These are phyloP conservation scores for Collichthys lucidus DNA, from an alignment of 2,113 vertebrate species.

Conservation along the genomic window DNA sequence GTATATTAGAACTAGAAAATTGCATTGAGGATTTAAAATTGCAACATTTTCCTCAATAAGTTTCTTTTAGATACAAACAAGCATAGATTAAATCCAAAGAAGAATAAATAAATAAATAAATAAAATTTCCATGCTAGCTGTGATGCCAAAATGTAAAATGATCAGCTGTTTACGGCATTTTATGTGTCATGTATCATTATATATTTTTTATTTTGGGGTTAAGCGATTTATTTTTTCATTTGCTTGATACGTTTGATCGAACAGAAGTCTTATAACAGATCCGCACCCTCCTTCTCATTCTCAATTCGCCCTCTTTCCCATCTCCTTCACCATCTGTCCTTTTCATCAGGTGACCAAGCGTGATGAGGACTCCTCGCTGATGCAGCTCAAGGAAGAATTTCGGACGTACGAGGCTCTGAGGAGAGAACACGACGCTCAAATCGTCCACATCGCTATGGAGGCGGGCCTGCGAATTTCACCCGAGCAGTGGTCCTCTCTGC, in stretches of 20 bases:
- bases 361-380: constrained; percentile 97
- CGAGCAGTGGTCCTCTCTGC: constrained; percentile 97
- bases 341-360: constrained; percentile 93
- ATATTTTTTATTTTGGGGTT: not conserved
- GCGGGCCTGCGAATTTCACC: constrained; percentile 96
- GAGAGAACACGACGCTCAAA: constrained; percentile 95
- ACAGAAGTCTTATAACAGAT: not conserved
- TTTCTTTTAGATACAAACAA: too few species aligned
- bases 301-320: not conserved
- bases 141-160: too few species aligned
- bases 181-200: not conserved
- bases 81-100: not conserved
- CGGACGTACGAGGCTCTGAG: constrained; percentile 94
- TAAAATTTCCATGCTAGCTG: too few species aligned
- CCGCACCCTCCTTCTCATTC: not conserved
- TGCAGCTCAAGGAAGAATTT: constrained; percentile 98
- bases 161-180: not conserved
- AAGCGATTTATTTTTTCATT: not conserved
- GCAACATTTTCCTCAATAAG: too few species aligned
- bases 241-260: not conserved
- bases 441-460: constrained; percentile 98
- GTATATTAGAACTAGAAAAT: too few species aligned
- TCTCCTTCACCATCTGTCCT: not conserved
- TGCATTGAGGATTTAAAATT: too few species aligned
- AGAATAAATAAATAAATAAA: too few species aligned